These are phyloP conservation scores for Theocolax elegans DNA, from an alignment of 1,140 invertebrate genomes.

Conservation along the genomic window DNA sequence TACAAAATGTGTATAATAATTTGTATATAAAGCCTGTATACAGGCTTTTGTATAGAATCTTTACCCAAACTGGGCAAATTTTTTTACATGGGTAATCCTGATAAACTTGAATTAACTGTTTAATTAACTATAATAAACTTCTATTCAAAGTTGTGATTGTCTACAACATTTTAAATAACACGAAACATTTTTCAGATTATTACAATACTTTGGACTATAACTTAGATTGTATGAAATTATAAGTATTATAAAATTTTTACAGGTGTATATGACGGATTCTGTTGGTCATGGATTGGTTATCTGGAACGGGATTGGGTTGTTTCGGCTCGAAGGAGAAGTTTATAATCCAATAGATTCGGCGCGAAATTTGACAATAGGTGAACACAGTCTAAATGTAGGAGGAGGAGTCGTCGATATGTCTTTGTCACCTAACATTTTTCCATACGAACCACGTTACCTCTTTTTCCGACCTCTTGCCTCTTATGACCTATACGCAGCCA, in stretches of 20 bases:
- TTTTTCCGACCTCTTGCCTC: conserved; percentile 80
- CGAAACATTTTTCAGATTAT: no score
- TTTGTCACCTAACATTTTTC: conserved; percentile 69
- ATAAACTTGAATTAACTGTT: no score
- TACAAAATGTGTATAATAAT: no score
- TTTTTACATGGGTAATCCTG: no score
- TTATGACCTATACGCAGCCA: conserved; percentile 74
- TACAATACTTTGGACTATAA: no score
- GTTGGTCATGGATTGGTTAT: conserved; percentile 36
- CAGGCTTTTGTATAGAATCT: no score
- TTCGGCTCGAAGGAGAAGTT: conserved; percentile 33
- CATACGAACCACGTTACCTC: conserved; percentile 63
- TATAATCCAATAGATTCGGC: conserved; percentile 38
- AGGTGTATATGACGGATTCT: conserved; percentile 39
- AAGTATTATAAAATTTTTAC: background rate
- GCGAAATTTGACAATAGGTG: conserved; percentile 13
- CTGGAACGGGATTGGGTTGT: conserved; percentile 38
- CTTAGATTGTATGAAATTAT: no score
- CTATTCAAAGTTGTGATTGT: no score
- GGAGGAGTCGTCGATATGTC: conserved; percentile 55
- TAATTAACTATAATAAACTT: no score
- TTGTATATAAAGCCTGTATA: no score
- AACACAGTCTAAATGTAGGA: conserved; percentile 2
- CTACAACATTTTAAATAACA: no score
- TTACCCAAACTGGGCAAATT: no score